Evolutionary conservation across 2,113 vertebrate species (phyloP), one percentile per base, ranked within the genome.

Genomic region (Ariopsis seemanni): DNA sequence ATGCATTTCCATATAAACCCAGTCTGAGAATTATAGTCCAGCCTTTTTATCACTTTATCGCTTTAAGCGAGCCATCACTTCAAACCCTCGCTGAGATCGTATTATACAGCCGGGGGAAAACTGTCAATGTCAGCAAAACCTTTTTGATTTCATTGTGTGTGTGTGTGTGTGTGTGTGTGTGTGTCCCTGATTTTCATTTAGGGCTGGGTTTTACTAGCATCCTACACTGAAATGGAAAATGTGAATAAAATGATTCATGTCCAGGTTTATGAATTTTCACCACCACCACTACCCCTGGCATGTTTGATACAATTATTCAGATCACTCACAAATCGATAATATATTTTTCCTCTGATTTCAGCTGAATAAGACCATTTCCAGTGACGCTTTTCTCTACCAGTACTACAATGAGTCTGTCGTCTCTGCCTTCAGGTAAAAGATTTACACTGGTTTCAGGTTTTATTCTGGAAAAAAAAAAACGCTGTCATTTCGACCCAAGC

Each of bases 341-440:
- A 42, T 65, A 20, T 88, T 18, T 65, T 71, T 22, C 82, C 75
- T 91, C 91, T 85, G 81, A 0, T 88, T 91, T 91, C 92, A 96
- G 95, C 89, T 96, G 52, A 84, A 58, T 52, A 52, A 88, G n/a
- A 85, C 80, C 27, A 94, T 91, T 92, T 90, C 89, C 86, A 91
- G 42, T 11, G 93, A 95, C 87, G 27, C 74, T 3, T 50, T 95
- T 6, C 91, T 96, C 0, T 27, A 52, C n/a, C 90, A 94, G 67
- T 95, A 94, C 91, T 92, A 95, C 90, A 92, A 87, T 0, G 90
- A 84, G 62, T 94, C 95, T 27, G 87, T 93, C 63, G 82, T 96
- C 88, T 92, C 93, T 20, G 95, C 94, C 12, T 96, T 95, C 92
- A 96, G 95, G 95, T 95, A 91, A 80, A 48, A n/a, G 62, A 22